A percentile compares a stretch with the other conserved stretches of the same genome.
phyloP scores from a whole-genome alignment of 2,113 vertebrate genomes.

The Ciconia maguari region DNA sequence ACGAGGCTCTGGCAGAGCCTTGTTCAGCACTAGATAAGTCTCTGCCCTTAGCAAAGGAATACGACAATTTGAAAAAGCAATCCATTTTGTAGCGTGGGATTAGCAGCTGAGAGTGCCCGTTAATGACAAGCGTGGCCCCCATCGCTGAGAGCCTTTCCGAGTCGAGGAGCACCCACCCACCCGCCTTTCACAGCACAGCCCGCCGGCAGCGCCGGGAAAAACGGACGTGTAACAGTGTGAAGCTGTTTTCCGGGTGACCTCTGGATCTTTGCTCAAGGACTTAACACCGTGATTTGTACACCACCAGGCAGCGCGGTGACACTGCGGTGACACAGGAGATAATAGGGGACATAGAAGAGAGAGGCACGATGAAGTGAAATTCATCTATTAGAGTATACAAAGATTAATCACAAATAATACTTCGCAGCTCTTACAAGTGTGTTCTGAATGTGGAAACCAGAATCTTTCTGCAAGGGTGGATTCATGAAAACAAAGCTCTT shows the following conservation, averaged over 20 bases:
- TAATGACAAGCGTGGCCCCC: fast-evolving
- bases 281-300: background rate
- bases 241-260: background rate
- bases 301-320: background rate
- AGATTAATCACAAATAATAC: background rate
- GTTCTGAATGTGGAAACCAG: background rate
- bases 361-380: background rate
- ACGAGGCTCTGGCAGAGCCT: background rate
- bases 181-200: fast-evolving
- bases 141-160: fast-evolving
- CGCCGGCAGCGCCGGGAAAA: fast-evolving
- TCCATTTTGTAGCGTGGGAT: fast-evolving
- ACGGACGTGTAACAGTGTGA: fast-evolving
- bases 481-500: background rate
- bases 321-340: background rate
- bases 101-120: fast-evolving
- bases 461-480: background rate
- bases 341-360: background rate
- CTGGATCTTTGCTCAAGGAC: background rate
- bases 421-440: background rate
- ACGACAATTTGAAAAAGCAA: fast-evolving
- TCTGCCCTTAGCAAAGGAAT: background rate
- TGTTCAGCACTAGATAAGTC: fast-evolving
- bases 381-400: background rate
- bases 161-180: background rate